Conservation (phyloP, 2,888 invertebrate genomes). For the Schizaphis graminum region DNA sequence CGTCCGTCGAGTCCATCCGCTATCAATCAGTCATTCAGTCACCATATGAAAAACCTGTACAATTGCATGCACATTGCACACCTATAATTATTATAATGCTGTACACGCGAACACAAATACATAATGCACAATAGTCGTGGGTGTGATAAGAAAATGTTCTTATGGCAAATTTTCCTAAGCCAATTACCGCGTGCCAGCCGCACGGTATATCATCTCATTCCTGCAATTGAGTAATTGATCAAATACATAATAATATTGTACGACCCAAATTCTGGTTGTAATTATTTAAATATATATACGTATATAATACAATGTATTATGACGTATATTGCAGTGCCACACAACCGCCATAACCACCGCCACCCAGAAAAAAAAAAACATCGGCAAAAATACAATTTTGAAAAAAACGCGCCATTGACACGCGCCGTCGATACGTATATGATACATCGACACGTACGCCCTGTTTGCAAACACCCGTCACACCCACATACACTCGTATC, state of each 20-base stretch:
- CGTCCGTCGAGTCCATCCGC: neutral
- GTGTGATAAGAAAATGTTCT: neutral
- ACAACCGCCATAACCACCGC: accelerated
- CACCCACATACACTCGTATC: neutral
- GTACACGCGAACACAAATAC: neutral
- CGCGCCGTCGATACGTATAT: neutral
- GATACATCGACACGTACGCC: neutral
- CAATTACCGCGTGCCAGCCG: neutral
- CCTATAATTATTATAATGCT: neutral
- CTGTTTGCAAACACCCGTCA: neutral
- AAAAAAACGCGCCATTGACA: neutral
- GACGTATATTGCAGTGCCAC: neutral
- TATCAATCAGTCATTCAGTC: neutral
- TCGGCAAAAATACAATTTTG: neutral
- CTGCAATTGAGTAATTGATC: neutral
- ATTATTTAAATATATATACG: neutral
- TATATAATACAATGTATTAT: neutral
- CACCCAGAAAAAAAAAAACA: neutral
- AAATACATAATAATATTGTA: neutral
- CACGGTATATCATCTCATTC: neutral
- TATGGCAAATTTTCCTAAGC: neutral
- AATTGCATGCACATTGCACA: neutral
- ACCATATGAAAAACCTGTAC: neutral
- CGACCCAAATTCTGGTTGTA: neutral
- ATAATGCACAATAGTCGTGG: neutral